Percentiles rank a stretch among this genome's conserved stretches.
Conservation (phyloP, 2,113 vertebrate genomes). For the Caracal caracal region DNA sequence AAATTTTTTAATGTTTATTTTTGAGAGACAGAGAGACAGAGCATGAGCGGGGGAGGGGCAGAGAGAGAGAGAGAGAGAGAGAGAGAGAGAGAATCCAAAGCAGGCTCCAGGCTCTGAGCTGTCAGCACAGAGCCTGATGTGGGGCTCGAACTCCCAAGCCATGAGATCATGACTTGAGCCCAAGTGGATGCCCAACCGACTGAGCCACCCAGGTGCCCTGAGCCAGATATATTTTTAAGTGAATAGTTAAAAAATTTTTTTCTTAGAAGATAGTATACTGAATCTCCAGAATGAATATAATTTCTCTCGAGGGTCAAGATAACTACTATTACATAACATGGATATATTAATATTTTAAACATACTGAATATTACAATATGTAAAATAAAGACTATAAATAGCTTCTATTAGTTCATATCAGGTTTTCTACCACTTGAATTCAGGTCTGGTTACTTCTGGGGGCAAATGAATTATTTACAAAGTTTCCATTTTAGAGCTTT, state of each 20-base stretch:
- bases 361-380: background rate
- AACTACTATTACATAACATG: background rate
- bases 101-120: too few species aligned
- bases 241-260: background rate
- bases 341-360: background rate
- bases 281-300: conserved; percentile 23
- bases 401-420: background rate
- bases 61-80: too few species aligned
- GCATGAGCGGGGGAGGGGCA: too few species aligned
- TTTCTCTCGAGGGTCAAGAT: background rate
- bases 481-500: background rate
- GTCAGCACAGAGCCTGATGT: too few species aligned
- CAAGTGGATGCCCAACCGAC: too few species aligned
- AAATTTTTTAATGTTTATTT: too few species aligned
- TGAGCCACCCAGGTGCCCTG: too few species aligned
- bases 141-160: too few species aligned
- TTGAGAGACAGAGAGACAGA: too few species aligned
- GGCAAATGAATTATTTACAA: background rate
- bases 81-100: too few species aligned
- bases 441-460: background rate
- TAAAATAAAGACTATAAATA: background rate
- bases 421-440: background rate
- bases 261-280: background rate
- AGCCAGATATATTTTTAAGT: background rate
- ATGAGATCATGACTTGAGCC: too few species aligned